Evolutionary conservation across 1,140 invertebrate species (phyloP), one percentile per base, ranked within the genome.

Genomic region (Drosophila ironensis): DNA sequence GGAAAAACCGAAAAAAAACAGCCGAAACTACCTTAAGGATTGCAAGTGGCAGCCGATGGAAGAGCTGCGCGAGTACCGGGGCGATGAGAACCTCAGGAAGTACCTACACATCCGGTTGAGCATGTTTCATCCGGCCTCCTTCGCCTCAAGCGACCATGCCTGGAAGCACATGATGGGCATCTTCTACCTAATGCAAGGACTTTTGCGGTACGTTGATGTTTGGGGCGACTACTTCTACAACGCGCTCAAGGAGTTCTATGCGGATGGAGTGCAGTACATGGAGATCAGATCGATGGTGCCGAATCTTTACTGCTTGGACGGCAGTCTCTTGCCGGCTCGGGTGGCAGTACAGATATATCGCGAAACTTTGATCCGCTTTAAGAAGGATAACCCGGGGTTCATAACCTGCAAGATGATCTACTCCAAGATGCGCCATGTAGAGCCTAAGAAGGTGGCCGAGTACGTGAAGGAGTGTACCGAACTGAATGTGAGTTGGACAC

Each of bases 191-290:
- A 90, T 95, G 1, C 88, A 76, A 0, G 92, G 93, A 0, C 88
- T 97, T 41, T 54, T 96, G 1, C 91, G 92, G 2, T 96, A 95
- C 68, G 92, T 92, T 45, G 94, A 94, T 0, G 91, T 95, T 0
- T 95, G 94, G 90, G 92, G 93, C 37, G 92, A 94, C 20, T 94
- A 95, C 78, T 93, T 93, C 63, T 94, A 94, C 50, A 92, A 94
- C 52, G 92, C 92, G 0, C 90, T 97, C 1, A 84, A 92, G 60
- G 93, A 95, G 71, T 91, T 95, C 20, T 92, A 93, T 51, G 91
- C 93, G 0, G 96, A 97, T 78, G 95, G 96, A 66, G 92, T 97
- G 0, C 92, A 95, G 88, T 97, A 96, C 69, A 61, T 96, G 0
- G 96, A 97, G 91, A 86, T 97, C 87, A 51, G 92, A 90, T 47